A percentile compares a stretch with the other conserved stretches of the same genome.
phyloP scores from a whole-genome alignment of 2,888 invertebrate genomes.

The Fissipunctia ypsillon region DNA sequence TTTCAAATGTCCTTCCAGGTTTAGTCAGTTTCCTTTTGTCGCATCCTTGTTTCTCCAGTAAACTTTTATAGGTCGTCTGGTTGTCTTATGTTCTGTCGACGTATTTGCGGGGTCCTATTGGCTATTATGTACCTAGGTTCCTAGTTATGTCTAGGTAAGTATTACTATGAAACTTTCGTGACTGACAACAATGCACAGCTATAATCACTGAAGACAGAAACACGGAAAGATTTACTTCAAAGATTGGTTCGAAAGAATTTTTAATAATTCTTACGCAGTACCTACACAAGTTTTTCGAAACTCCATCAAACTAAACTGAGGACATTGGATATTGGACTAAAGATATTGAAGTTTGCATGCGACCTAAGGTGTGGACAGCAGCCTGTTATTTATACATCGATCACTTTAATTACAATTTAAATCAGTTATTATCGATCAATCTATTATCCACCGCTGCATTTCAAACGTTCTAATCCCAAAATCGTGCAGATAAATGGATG shows the following conservation, averaged over 20 bases:
- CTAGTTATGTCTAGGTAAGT: too few relatives aligned
- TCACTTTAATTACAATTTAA: background rate
- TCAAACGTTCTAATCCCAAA: constrained; percentile 25
- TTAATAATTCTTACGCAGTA: too few relatives aligned
- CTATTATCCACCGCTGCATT: background rate
- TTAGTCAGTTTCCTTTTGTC: background rate
- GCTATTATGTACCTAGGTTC: too few relatives aligned
- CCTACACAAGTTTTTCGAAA: too few relatives aligned
- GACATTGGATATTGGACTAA: too few relatives aligned
- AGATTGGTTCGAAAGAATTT: too few relatives aligned
- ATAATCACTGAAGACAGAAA: background rate
- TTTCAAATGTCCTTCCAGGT: background rate
- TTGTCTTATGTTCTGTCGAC: background rate
- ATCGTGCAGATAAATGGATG: constrained; percentile 50
- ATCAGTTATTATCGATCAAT: background rate
- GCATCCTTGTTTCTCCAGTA: background rate
- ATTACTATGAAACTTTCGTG: background rate
- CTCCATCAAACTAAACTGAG: too few relatives aligned
- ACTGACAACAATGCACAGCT: background rate
- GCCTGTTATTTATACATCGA: background rate
- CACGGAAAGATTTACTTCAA: background rate
- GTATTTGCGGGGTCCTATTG: background rate
- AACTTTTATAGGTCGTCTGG: constrained; percentile 18
- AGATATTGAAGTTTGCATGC: background rate
- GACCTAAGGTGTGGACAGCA: background rate